Evolutionary conservation across 2,888 invertebrate genomes (phyloP).

Genomic region (Lochmaea capreae): DNA sequence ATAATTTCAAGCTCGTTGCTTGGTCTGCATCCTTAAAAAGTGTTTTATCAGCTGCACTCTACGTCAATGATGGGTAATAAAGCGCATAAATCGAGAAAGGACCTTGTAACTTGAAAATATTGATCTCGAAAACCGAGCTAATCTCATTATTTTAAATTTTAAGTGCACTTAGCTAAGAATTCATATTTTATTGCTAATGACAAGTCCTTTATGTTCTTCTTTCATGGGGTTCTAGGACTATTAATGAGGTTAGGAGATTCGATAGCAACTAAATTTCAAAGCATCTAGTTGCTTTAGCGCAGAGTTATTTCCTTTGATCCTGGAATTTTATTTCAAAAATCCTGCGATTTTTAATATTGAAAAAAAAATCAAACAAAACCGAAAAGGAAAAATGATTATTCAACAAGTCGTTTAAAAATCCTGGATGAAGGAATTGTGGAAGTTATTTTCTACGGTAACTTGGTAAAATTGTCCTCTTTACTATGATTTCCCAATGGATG

Average conservation of each 20-base stretch:
- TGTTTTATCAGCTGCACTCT: not conserved
- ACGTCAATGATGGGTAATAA: not conserved
- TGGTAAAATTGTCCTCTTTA: no score
- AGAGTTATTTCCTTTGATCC: not conserved
- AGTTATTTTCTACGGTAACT: no score
- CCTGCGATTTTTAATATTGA: not conserved
- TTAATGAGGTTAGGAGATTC: conserved; percentile 35
- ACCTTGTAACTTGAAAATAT: conserved; percentile 15
- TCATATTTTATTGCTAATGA: conserved; percentile 42
- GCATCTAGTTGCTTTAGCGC: not conserved
- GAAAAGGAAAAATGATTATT: not conserved
- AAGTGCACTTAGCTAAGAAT: conserved; percentile 41
- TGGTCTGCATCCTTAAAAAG: not conserved
- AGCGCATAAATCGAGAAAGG: not conserved
- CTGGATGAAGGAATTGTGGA: no score
- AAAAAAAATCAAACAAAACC: not conserved
- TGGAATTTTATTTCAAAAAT: not conserved
- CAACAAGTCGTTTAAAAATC: no score
- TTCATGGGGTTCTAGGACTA: conserved; percentile 14
- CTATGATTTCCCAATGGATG: no score
- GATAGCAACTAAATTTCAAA: conserved; percentile 11
- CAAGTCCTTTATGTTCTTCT: conserved; percentile 44
- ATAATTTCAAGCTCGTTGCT: no score
- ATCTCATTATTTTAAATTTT: conserved; percentile 47
- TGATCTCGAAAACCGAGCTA: conserved; percentile 38